phyloP scores from a whole-genome alignment of 2,888 invertebrate genomes.

The Patella ulyssiponensis region DNA sequence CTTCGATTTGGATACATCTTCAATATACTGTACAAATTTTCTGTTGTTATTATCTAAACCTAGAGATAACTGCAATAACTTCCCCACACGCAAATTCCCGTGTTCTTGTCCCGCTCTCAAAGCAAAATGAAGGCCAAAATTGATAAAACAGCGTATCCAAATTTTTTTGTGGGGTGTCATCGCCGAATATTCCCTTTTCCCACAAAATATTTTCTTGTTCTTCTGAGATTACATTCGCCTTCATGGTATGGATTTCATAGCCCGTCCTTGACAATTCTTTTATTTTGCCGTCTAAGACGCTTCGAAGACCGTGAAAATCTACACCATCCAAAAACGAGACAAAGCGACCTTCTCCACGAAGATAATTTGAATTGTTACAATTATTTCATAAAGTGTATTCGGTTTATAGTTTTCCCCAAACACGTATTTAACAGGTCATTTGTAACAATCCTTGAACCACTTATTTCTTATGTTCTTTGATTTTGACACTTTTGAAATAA shows the following conservation, averaged over 20 bases:
- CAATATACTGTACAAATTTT: neutral
- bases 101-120: slow-evolving; percentile 13
- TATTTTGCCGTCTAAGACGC: neutral
- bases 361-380: neutral
- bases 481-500: too few relatives aligned
- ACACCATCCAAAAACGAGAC: neutral
- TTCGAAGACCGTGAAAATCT: neutral
- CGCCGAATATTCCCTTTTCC: neutral
- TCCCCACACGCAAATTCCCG: neutral
- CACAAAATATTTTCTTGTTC: slow-evolving; percentile 15
- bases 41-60: neutral
- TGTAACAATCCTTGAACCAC: neutral
- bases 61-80: neutral
- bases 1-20: slow-evolving; percentile 7
- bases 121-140: slow-evolving; percentile 5
- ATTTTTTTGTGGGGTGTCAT: slow-evolving; percentile 12
- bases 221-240: neutral
- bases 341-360: neutral
- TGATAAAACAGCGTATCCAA: neutral
- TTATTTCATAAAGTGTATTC: neutral
- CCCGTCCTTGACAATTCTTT: neutral
- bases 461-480: neutral
- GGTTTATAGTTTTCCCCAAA: neutral
- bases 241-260: neutral
- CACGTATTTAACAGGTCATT: neutral